Conservation (phyloP, 2,797 vertebrate genomes). For the Danio kyathit region DNA sequence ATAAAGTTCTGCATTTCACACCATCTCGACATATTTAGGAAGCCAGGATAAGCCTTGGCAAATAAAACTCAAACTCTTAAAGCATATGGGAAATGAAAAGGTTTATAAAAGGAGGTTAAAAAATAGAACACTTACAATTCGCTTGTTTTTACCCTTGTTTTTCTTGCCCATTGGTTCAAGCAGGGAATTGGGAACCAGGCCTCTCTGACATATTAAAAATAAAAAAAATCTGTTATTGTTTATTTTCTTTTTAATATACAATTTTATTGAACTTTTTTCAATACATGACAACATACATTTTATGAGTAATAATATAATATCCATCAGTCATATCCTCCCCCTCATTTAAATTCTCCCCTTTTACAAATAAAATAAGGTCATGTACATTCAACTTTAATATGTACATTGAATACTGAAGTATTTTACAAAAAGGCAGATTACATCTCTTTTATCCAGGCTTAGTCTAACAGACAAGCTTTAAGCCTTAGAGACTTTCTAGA, state of each 20-base stretch:
- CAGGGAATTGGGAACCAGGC: conserved; percentile 79
- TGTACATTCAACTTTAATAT: too few relatives aligned
- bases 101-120: background rate
- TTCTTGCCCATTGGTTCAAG: conserved; percentile 77
- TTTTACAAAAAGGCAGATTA: too few relatives aligned
- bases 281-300: too few relatives aligned
- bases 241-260: background rate
- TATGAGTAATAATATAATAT: too few relatives aligned
- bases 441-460: too few relatives aligned
- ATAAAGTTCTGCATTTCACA: conserved; percentile 1
- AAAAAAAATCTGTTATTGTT: background rate
- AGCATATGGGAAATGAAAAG: background rate
- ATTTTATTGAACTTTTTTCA: background rate
- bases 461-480: too few relatives aligned
- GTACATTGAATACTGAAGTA: too few relatives aligned
- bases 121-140: conserved; percentile 66
- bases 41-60: background rate
- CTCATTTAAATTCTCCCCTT: too few relatives aligned
- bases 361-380: too few relatives aligned
- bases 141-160: conserved; percentile 75
- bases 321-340: too few relatives aligned
- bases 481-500: too few relatives aligned
- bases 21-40: background rate
- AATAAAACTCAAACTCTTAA: background rate
- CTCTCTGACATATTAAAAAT: conserved; percentile 77